phyloP scores from a whole-genome alignment of 2,888 invertebrate genomes.

The Cephus pulcher region DNA sequence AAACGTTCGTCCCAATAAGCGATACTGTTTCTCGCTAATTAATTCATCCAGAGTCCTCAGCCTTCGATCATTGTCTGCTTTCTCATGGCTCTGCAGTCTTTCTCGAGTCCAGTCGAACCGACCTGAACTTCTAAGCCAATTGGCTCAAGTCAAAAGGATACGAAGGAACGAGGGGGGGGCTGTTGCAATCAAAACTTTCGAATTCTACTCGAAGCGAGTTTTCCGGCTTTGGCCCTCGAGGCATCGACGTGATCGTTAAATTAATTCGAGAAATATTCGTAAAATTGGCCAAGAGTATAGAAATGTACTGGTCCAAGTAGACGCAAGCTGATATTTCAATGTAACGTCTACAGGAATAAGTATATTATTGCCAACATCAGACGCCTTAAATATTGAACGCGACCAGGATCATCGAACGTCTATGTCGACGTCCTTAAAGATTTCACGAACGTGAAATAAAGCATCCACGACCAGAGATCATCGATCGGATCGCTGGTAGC shows the following conservation, averaged over 20 bases:
- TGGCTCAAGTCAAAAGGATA: conserved; percentile 12
- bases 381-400: not conserved
- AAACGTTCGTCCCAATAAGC: not conserved
- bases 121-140: conserved; percentile 32
- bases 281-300: conserved; percentile 1
- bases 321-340: not conserved
- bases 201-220: conserved; percentile 26
- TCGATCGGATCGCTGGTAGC: not conserved
- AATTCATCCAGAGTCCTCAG: not conserved
- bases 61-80: not conserved
- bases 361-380: not conserved
- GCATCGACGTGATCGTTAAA: conserved; percentile 11
- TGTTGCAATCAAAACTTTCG: conserved; percentile 35
- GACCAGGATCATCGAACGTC: not conserved
- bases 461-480: not conserved
- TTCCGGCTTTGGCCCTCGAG: conserved; percentile 20
- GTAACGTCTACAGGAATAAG: not conserved
- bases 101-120: not conserved
- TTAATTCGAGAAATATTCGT: conserved; percentile 15
- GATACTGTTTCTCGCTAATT: not conserved
- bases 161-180: conserved; percentile 4
- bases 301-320: not conserved
- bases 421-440: not conserved
- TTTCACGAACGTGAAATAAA: not conserved
- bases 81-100: not conserved